Evolutionary conservation across 2,797 vertebrate genomes (phyloP).

Genomic region (Pseudomugil gertrudae): DNA sequence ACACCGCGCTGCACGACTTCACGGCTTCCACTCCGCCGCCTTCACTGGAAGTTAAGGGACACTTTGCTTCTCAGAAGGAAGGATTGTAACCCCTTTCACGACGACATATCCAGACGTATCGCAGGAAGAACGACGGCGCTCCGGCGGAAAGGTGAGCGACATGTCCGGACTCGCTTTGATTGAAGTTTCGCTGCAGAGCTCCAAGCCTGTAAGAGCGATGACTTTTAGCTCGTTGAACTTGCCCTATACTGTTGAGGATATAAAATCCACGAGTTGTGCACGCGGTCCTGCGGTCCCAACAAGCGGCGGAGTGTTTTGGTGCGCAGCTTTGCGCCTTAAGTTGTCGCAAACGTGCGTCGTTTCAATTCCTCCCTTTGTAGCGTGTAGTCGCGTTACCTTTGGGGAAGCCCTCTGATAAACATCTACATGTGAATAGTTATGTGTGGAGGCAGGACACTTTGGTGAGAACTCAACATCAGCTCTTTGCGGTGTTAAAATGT

Average conservation of each 20-base stretch:
- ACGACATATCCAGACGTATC: no score
- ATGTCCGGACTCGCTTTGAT: constrained; percentile 33
- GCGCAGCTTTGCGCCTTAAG: not conserved
- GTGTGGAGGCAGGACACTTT: not conserved
- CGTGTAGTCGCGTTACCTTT: constrained; percentile 29
- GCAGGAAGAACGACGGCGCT: constrained; percentile 25
- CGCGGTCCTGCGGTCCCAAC: constrained; percentile 11
- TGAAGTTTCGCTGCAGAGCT: constrained; percentile 49
- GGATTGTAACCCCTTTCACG: constrained; percentile 1
- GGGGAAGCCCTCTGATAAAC: constrained; percentile 15
- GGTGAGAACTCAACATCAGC: not conserved
- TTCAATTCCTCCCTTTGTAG: constrained; percentile 37
- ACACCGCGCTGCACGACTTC: constrained; percentile 41
- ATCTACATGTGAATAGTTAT: not conserved
- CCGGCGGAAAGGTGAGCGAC: constrained; percentile 51
- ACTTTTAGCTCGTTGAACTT: not conserved
- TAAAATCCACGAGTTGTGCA: constrained; percentile 1
- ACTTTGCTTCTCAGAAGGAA: constrained; percentile 21
- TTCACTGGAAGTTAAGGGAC: constrained; percentile 52
- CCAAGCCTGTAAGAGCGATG: not conserved
- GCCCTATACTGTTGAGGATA: not conserved
- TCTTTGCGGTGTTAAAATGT: not conserved
- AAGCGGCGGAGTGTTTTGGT: constrained; percentile 10
- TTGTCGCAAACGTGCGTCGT: constrained; percentile 13
- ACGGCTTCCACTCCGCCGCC: constrained; percentile 25